Conservation (phyloP, 2,888 invertebrate species). For the Dioctria linearis region DNA sequence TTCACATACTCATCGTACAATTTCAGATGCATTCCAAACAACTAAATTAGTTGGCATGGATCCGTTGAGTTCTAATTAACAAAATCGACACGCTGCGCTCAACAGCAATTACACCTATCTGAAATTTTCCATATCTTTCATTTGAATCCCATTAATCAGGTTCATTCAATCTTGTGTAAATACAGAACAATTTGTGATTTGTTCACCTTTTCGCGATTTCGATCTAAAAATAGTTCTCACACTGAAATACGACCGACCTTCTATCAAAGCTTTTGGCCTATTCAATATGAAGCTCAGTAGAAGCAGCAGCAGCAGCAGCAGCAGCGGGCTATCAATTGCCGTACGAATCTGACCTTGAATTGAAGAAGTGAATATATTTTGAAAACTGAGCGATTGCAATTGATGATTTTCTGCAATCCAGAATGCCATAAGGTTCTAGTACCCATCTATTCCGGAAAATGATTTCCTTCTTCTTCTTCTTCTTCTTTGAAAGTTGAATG, state of each 20-base stretch:
- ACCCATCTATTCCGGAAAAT: constrained; percentile 34
- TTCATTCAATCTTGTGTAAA: too few species aligned
- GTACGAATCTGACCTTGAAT: constrained; percentile 3
- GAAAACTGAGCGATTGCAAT: neutral
- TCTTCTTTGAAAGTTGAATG: constrained; percentile 37
- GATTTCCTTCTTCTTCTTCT: constrained; percentile 23
- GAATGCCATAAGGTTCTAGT: constrained; percentile 30
- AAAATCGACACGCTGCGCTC: too few species aligned
- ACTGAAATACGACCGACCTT: neutral
- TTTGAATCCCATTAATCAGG: too few species aligned
- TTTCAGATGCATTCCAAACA: too few species aligned
- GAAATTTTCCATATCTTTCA: too few species aligned
- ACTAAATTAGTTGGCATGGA: too few species aligned
- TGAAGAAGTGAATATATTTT: neutral
- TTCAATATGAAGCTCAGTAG: neutral
- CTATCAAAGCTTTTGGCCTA: neutral
- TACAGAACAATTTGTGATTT: too few species aligned
- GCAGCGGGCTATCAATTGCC: neutral
- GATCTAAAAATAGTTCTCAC: neutral
- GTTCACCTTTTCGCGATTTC: neutral
- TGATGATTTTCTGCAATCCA: neutral
- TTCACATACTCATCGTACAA: too few species aligned
- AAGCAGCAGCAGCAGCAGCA: neutral
- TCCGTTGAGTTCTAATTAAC: too few species aligned
- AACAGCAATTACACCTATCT: too few species aligned